Percentiles rank a stretch among this genome's conserved stretches.
Evolutionary conservation across 2,888 invertebrate genomes (phyloP).

Genomic region (Dynastes maya): DNA sequence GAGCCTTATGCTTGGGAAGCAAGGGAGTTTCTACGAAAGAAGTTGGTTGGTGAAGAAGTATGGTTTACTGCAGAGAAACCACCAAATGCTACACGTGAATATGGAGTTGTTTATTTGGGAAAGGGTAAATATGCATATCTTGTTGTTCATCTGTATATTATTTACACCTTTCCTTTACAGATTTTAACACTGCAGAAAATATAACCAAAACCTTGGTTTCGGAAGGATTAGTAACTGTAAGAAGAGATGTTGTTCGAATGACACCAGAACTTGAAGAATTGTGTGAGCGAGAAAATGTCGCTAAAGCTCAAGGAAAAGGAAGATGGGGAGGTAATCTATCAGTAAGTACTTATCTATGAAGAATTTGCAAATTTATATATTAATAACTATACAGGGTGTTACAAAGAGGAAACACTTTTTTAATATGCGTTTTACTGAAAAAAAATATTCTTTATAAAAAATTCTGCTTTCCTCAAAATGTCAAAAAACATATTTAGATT

Average conservation of each 20-base stretch:
- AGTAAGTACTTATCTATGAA: constrained; percentile 54
- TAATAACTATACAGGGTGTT: too few relatives aligned
- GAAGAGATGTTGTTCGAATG: constrained; percentile 77
- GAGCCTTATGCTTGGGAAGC: constrained; percentile 99
- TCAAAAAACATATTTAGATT: too few relatives aligned
- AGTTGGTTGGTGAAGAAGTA: constrained; percentile 92
- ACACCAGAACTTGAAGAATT: constrained; percentile 81
- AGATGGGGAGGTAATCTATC: constrained; percentile 75
- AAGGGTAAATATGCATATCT: constrained; percentile 74
- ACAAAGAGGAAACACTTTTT: too few relatives aligned
- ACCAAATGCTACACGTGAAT: constrained; percentile 87
- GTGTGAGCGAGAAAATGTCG: constrained; percentile 90
- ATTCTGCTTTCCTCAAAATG: too few relatives aligned
- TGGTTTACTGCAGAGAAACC: constrained; percentile 89
- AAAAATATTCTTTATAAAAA: too few relatives aligned
- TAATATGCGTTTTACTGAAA: too few relatives aligned
- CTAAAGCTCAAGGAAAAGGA: constrained; percentile 91
- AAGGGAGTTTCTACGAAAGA: constrained; percentile 93
- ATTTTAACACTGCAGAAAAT: constrained; percentile 83
- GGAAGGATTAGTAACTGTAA: constrained; percentile 91
- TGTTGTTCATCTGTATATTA: neutral
- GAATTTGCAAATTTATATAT: too few relatives aligned
- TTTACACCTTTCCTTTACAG: constrained; percentile 64
- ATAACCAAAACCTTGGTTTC: constrained; percentile 89
- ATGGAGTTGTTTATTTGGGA: constrained; percentile 90